Evolutionary conservation across 1,140 invertebrate species (phyloP).

Genomic region (Eumeta japonica): DNA sequence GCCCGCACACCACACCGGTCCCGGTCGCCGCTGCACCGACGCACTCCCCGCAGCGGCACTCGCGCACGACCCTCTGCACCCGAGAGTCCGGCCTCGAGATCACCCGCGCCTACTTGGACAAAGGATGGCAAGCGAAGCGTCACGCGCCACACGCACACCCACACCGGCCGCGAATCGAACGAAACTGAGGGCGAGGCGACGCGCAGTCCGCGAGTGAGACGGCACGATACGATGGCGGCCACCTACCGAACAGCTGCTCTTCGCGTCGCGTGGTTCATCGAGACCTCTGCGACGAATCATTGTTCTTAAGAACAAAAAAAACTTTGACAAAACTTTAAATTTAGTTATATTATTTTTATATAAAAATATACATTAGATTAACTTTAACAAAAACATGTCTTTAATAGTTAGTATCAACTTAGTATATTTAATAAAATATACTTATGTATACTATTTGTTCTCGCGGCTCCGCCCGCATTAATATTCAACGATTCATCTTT

Average conservation of each 20-base stretch:
- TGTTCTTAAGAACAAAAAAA: neutral
- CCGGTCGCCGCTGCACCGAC: too few species aligned
- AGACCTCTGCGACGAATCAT: conserved; percentile 12
- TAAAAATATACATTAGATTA: too few species aligned
- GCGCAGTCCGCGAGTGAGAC: conserved; percentile 36
- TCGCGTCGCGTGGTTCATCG: conserved; percentile 16
- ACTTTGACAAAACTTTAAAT: neutral
- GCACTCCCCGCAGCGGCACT: neutral
- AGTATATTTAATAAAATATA: too few species aligned
- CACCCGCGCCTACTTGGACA: conserved; percentile 34
- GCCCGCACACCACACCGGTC: conserved; percentile 43
- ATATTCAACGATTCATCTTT: too few species aligned
- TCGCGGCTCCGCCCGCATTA: too few species aligned
- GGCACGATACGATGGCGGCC: conserved; percentile 47
- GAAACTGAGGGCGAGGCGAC: conserved; percentile 38
- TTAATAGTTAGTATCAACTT: too few species aligned
- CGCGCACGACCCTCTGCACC: neutral
- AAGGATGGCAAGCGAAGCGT: conserved; percentile 36
- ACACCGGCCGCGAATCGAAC: conserved; percentile 49
- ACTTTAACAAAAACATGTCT: too few species aligned
- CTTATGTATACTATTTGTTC: too few species aligned
- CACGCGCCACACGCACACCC: conserved; percentile 23
- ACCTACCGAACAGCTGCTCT: conserved; percentile 54
- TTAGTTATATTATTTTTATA: neutral
- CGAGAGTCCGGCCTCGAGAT: neutral